Base-by-base conservation (phyloP, 2,888 invertebrate species). In the Cantharis flavilabris region DNA sequence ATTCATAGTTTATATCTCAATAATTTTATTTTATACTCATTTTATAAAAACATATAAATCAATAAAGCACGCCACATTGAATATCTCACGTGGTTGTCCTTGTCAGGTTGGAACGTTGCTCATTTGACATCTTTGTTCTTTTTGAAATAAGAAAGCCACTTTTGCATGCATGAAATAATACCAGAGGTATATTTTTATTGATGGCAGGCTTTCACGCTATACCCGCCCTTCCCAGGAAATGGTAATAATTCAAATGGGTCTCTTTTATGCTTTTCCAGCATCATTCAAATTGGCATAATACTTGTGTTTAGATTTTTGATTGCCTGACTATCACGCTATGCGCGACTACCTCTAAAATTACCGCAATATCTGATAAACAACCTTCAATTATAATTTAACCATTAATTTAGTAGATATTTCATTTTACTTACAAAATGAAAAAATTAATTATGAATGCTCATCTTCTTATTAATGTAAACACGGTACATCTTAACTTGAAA, bases 121-220 rank as follows among this genome's bases (percentile, higher is more conserved):
- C 72, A 70, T 79, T 75, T 76, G 76, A 81, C 80, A 75, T 80
- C 80, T 81, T 72, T 77, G 77, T 81, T 77, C 70, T 73, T 75
- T 79, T 79, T 75, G 75, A 76, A 80, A 80, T 77, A 79, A 76
- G 77, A 77, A 76, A 80, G 72, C 78, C 73, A 75, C 76, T 78
- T 80, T 78, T 78, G 78, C 79, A 80, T 77, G 79, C 79, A 79
- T 80, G 72, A 72, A 80, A 80, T 78, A 76, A 73, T 80, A 73
- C 74, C 64, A 70, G 79, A 72, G 75, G 80, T 77, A 80, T 78
- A 79, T 79, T 82, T 81, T 82, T 82, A 82, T 82, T 82, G 81
- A 82, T 82, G 80, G 79, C 80, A 69, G 75, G 76, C 76, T 82
- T 80, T 80, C 81, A 82, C 81, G 80, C 82, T 77, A 81, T 78